Conservation (phyloP, 2,797 vertebrate genomes). For the Sciaenops ocellatus region DNA sequence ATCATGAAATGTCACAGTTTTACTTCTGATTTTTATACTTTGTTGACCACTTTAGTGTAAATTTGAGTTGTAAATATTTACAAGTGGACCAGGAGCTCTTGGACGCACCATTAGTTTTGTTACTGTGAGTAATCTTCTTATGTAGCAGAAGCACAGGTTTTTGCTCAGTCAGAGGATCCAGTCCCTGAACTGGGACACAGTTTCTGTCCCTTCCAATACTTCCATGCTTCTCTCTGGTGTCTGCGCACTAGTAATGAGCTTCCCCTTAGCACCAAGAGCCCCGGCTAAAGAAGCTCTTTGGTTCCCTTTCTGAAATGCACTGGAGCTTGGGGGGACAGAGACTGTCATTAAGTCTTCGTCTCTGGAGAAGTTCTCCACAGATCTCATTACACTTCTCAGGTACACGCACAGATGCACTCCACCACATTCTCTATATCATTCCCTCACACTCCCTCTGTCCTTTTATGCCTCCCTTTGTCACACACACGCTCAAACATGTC, state of each 20-base stretch:
- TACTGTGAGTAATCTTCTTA: slow-evolving; percentile 8
- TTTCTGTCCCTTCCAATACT: slow-evolving; percentile 46
- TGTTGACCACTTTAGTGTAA: not conserved
- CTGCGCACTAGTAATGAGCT: slow-evolving; percentile 71
- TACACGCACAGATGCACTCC: slow-evolving; percentile 59
- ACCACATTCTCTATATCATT: slow-evolving; percentile 15
- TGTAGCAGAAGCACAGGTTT: slow-evolving; percentile 10
- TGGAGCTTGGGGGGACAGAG: slow-evolving; percentile 55
- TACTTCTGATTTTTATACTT: not conserved
- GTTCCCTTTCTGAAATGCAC: slow-evolving; percentile 55
- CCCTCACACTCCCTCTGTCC: not conserved
- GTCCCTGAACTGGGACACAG: slow-evolving; percentile 29
- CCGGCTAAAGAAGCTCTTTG: slow-evolving; percentile 50
- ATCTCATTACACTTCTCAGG: slow-evolving; percentile 72
- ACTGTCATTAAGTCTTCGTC: slow-evolving; percentile 64
- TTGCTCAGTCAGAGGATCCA: slow-evolving; percentile 26
- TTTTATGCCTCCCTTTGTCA: not conserved
- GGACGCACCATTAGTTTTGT: slow-evolving; percentile 8
- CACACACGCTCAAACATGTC: slow-evolving; percentile 1
- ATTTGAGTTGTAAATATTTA: not conserved
- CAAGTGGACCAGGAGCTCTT: not conserved
- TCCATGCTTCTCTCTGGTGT: slow-evolving; percentile 58
- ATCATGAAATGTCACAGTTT: not conserved
- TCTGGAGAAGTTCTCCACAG: slow-evolving; percentile 59
- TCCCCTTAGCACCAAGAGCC: slow-evolving; percentile 43